phyloP scores from a whole-genome alignment of 2,888 invertebrate genomes.

The Alentia gelatinosa region DNA sequence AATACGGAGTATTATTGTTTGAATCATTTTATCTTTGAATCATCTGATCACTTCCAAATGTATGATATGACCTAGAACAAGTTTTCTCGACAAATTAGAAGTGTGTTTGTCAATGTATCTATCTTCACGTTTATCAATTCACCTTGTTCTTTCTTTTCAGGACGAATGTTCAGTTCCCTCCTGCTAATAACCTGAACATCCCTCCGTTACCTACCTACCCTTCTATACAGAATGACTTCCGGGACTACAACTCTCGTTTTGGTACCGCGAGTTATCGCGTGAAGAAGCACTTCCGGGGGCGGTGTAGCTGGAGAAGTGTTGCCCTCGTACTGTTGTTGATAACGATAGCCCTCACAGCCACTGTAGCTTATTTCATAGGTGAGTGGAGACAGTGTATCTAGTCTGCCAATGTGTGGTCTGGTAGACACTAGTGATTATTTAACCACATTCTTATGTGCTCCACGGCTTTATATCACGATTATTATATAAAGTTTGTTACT shows the following conservation, averaged over 20 bases:
- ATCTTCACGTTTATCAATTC: background rate
- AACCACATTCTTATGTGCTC: too few relatives aligned
- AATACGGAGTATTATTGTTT: too few relatives aligned
- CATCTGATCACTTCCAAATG: too few relatives aligned
- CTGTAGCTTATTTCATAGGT: conserved; percentile 64
- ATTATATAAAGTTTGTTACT: too few relatives aligned
- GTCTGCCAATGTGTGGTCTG: background rate
- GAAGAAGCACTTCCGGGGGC: conserved; percentile 77
- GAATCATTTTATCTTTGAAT: too few relatives aligned
- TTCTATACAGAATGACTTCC: conserved; percentile 69
- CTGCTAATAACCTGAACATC: conserved; percentile 51
- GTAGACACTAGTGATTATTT: too few relatives aligned
- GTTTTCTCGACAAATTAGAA: too few relatives aligned
- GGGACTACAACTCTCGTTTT: conserved; percentile 75
- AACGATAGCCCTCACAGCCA: conserved; percentile 91
- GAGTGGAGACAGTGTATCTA: background rate
- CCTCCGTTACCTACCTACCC: conserved; percentile 59
- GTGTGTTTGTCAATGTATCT: background rate
- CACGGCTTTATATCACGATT: too few relatives aligned
- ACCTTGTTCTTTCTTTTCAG: background rate
- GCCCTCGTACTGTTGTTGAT: conserved; percentile 95
- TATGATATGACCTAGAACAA: too few relatives aligned
- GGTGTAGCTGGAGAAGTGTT: conserved; percentile 97
- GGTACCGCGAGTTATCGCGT: conserved; percentile 74
- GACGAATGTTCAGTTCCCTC: conserved; percentile 38